Base-by-base conservation (phyloP, 1,140 invertebrate genomes). In the Drosophila guanche region DNA sequence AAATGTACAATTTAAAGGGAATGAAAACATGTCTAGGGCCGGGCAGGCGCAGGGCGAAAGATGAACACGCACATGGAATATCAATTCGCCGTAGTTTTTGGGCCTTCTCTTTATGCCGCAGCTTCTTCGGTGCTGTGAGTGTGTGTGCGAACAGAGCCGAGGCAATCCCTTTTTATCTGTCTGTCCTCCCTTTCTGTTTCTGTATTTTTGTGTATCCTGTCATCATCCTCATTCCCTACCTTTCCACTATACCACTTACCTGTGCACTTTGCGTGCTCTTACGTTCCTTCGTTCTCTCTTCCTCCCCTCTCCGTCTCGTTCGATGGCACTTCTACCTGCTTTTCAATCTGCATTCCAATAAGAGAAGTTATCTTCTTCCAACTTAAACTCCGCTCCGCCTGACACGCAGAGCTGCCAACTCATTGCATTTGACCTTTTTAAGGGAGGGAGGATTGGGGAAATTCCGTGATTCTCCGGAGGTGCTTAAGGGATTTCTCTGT, bases 301-400 rank as follows among this genome's bases (percentile, higher is more conserved):
- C n/a, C 43, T 1, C 6, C 25, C 23, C 3, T n/a, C 14, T 14
- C 6, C 8, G 16, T 14, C 10, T 12, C 41, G 58, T 77, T 61
- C 20, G 33, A 37, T 12, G 33, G 33, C 33, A 37, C 33, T 74
- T 81, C 74, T 85, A 88, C 83, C 81, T 88, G 77, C 37, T 16
- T 33, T 48, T 43, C 52, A 43, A 47, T 72, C 53, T 65, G 77
- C 79, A 81, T 86, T 86, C 83, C 86, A 86, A 85, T 85, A 80
- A 81, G 81, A 85, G 33, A 37, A 37, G 33, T 37, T 37, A 10
- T 12, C 86, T 86, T 86, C n/a, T 53, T 22, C 43, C 47, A 37
- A 47, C 50, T 42, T 16, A 62, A 37, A 5, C 62, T 68, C 59
- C 68, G 3, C 62, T 62, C 65, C 68, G 58, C 40, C 57, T 47